phyloP scores from a whole-genome alignment of 2,888 invertebrate genomes.

The Himalopsyche japonica region DNA sequence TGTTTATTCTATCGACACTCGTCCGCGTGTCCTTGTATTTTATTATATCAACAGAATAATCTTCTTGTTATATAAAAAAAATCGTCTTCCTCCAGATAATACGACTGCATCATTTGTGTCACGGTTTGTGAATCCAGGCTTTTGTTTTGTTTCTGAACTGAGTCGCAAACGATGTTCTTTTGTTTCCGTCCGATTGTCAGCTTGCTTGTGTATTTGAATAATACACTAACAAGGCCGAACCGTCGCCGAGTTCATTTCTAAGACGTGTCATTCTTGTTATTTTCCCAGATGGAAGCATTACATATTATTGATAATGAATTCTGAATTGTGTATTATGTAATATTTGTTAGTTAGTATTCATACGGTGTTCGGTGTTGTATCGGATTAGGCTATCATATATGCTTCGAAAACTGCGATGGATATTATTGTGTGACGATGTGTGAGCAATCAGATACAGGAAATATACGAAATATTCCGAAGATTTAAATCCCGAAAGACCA shows the following conservation, averaged over 20 bases:
- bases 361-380: not conserved
- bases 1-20: no score
- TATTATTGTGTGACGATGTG: no score
- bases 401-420: no score
- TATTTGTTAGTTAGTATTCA: not conserved
- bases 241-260: not conserved
- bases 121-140: not conserved
- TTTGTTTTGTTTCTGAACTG: not conserved
- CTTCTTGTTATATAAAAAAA: no score
- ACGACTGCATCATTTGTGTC: not conserved
- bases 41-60: no score
- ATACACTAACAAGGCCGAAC: not conserved
- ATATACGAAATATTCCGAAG: no score
- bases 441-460: no score
- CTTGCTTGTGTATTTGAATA: not conserved
- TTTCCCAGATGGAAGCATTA: not conserved
- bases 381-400: no score
- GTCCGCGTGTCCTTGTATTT: no score
- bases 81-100: not conserved
- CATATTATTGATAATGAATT: not conserved
- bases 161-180: not conserved
- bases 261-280: not conserved
- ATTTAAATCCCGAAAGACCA: no score
- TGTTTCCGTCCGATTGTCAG: not conserved
- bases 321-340: not conserved